Evolutionary conservation across 2,888 invertebrate species (phyloP).

Genomic region (Trachelus tabidus): DNA sequence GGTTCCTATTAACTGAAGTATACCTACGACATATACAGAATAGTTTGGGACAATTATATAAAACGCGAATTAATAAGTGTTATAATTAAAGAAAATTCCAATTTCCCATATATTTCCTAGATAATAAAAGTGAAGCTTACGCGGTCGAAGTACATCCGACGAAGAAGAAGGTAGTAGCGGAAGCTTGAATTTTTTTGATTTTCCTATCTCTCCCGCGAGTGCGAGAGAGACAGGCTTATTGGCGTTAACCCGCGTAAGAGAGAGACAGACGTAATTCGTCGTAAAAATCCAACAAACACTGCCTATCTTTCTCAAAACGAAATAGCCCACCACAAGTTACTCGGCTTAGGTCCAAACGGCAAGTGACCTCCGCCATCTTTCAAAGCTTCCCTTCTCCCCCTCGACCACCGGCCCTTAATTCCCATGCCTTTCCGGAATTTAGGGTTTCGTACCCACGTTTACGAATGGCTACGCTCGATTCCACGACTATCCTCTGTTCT

Average conservation of each 20-base stretch:
- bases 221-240: not conserved
- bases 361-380: not conserved
- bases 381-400: not conserved
- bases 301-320: not conserved
- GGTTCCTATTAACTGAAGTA: not conserved
- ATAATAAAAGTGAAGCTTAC: no score
- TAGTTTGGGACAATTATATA: not conserved
- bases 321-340: not conserved
- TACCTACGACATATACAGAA: not conserved
- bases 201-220: not conserved
- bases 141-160: no score
- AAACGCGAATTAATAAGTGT: not conserved
- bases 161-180: no score
- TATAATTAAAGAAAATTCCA: no score
- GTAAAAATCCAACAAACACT: not conserved
- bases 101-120: no score
- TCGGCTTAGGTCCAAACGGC: not conserved
- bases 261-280: not conserved
- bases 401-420: not conserved
- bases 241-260: not conserved
- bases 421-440: not conserved
- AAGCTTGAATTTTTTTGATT: not conserved
- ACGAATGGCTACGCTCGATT: not conserved
- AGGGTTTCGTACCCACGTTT: not conserved
- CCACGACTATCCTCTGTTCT: not conserved